Evolutionary conservation across 2,113 vertebrate species (phyloP).

Genomic region (Gnathonemus longibarbis): DNA sequence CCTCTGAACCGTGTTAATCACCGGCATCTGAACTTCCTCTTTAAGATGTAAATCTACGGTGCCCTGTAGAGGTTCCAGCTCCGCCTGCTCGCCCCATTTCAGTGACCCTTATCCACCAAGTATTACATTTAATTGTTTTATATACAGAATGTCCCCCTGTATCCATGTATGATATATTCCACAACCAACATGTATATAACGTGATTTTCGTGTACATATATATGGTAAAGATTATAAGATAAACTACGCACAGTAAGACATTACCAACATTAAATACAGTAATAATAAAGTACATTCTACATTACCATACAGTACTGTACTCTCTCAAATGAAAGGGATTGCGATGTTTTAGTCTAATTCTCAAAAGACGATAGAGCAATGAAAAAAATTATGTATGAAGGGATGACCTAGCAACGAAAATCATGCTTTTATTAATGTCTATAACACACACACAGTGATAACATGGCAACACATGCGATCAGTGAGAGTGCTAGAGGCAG

Average conservation of each 20-base stretch:
- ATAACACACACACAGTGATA: neutral
- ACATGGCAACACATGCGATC: neutral
- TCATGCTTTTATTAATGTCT: neutral
- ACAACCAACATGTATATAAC: neutral
- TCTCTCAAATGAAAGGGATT: neutral
- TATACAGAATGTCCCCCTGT: neutral
- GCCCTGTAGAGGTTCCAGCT: neutral
- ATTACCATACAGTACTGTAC: neutral
- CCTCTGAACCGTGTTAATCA: neutral
- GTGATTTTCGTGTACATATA: neutral
- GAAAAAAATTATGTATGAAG: neutral
- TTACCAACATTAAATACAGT: neutral
- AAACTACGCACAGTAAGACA: neutral
- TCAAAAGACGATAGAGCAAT: neutral
- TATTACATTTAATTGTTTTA: neutral
- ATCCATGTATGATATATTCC: neutral
- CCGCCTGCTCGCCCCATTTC: neutral
- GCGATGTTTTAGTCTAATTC: neutral
- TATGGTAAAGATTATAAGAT: neutral
- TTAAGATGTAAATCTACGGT: neutral
- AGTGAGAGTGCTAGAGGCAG: neutral
- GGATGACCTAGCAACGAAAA: neutral
- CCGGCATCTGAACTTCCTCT: neutral
- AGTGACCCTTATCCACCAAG: neutral
- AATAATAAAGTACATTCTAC: neutral